Evolutionary conservation across 2,888 invertebrate genomes (phyloP), one percentile per base, ranked within the genome.

Genomic region (Ganaspis brasiliensis): DNA sequence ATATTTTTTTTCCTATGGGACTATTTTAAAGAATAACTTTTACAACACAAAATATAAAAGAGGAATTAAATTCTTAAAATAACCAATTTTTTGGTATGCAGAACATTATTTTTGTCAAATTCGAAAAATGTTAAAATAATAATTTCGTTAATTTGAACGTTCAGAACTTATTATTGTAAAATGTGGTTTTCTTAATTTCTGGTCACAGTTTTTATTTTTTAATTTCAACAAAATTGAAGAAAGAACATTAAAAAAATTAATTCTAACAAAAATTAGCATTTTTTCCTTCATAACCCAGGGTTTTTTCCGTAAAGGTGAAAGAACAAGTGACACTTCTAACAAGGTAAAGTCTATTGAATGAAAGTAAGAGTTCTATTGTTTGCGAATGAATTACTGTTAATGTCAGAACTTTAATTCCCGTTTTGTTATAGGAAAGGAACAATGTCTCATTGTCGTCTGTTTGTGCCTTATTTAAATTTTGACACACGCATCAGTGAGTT

Each of bases 321-420:
- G 19, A 14, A 37, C 21, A 63, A 67, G 45, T 40, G 21, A 45
- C 21, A 45, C n/a, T 24, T 37, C 16, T 26, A 67, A 67, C 3
- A 24, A 67, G 45, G 24, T 45, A 67, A 40, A 21, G 24, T 63
- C 21, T 40, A 40, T 40, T 4, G 6, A 67, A 67, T 8, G 24
- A 67, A 45, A 45, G 67, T 67, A 45, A 67, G 63, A 67, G 67
- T 24, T 45, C 67, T 4, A 67, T 45, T 67, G 67, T 67, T 67
- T 67, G 45, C n/a, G 67, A 26, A 63, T 63, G 63, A 24, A 67
- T 67, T 67, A 45, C 24, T 40, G 37, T 67, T n/a, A 67, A 67
- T 45, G 26, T 45, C 67, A 26, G 24, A n/a, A 67, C 45, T 24
- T n/a, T 67, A 67, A 67, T 67, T 40, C 40, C 45, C 24, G 24